Base-by-base conservation (phyloP, 2,888 invertebrate genomes). In the Elgonia sp. region DNA sequence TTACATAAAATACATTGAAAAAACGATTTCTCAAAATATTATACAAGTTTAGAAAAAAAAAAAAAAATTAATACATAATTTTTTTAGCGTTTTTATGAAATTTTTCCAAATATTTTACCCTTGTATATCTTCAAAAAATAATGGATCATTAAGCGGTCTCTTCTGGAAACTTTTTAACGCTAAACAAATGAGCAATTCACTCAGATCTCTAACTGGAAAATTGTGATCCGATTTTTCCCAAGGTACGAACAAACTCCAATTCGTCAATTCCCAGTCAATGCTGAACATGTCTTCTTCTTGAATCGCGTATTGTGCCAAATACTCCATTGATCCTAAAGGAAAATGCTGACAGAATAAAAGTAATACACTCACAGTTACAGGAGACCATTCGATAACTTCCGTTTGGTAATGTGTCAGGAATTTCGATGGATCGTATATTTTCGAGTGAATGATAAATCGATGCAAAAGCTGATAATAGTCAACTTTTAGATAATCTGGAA, bases 351-450 rank as follows among this genome's bases (percentile, higher is more conserved):
- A 94, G 63, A 94, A 93, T 10, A 92, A 79, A 86, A 94, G 91
- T 53, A 95, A 90, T 1, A 95, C 95, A 42, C 91, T 90, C 1
- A 95, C 87, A 89, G 95, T 95, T 55, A 93, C 89, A n/a, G 92
- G 72, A 12, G 94, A 94, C 90, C 95, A 93, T 57, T 92, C 93
- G 50, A 95, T 92, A 4, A 94, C 93, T 83, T 95, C 94, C 3
- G 94, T 94, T 14, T 94, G 90, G 80, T 95, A 95, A n/a, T 94
- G 92, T 87, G 94, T 93, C 6, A 95, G 90, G 46, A 95, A 91
- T 29, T 91, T 91, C 40, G 93, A 93, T 3, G 93, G 86, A 89
- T 94, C 93, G 14, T 93, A 90, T 39, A 94, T 89, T 86, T 94
- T 94, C 39, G 93, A 91, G 85, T 93, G 89, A 9, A 87, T 86